Percentiles rank a stretch among this genome's conserved stretches.
Evolutionary conservation across 2,888 invertebrate genomes (phyloP).

Genomic region (Electrophaes corylata): DNA sequence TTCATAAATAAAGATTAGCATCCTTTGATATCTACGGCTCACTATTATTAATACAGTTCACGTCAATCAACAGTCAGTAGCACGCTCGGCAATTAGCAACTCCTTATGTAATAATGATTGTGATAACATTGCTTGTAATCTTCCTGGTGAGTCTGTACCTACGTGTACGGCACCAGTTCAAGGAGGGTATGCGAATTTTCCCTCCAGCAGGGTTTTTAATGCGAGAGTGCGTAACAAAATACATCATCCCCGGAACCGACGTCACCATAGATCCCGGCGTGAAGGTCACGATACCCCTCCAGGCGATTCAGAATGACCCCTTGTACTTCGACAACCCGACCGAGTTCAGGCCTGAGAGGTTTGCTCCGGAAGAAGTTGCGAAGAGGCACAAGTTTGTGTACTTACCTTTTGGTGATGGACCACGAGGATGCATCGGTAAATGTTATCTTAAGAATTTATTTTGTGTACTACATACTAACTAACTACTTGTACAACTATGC

Average conservation of each 20-base stretch:
- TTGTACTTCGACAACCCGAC: conserved; percentile 57
- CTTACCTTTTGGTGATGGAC: conserved; percentile 67
- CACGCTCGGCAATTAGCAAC: background rate
- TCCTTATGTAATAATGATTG: conserved; percentile 21
- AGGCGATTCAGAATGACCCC: conserved; percentile 60
- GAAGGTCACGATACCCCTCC: conserved; percentile 29
- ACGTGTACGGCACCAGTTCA: conserved; percentile 55
- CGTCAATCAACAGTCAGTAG: background rate
- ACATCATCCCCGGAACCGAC: conserved; percentile 51
- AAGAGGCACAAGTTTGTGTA: conserved; percentile 54
- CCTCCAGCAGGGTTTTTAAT: conserved; percentile 53
- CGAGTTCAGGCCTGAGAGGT: conserved; percentile 61
- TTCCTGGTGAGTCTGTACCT: conserved; percentile 47
- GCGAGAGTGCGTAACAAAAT: conserved; percentile 47
- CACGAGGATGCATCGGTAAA: conserved; percentile 67
- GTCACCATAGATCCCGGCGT: conserved; percentile 52
- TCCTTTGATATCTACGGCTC: background rate
- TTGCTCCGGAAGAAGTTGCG: conserved; percentile 49
- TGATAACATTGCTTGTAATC: conserved; percentile 26
- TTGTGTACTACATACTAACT: conserved; percentile 1
- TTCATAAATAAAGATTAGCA: background rate
- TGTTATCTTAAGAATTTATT: too few relatives aligned
- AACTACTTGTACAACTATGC: background rate
- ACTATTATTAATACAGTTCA: background rate
- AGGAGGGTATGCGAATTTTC: conserved; percentile 64